These are phyloP conservation scores for Ctenicera cuprea DNA, from an alignment of 2,888 invertebrate species.

Conservation along the genomic window DNA sequence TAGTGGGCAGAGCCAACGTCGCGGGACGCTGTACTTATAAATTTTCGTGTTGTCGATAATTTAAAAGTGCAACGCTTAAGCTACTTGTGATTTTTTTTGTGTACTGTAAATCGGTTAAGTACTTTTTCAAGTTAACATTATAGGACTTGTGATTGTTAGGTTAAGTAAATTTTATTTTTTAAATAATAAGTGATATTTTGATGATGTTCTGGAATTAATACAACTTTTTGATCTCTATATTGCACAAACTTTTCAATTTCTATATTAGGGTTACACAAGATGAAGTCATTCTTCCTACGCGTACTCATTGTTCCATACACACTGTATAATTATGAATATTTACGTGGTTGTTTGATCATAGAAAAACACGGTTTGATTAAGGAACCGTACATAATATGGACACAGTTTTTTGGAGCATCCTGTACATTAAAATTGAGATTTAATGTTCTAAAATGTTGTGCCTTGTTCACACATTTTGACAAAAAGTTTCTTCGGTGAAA, in stretches of 20 bases:
- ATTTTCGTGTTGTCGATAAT: conserved; percentile 42
- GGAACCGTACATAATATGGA: neutral
- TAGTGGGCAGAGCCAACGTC: conserved; percentile 57
- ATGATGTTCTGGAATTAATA: conserved; percentile 44
- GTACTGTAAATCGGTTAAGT: conserved; percentile 44
- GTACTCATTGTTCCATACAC: neutral
- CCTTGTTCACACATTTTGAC: no score
- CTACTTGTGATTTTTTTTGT: conserved; percentile 57
- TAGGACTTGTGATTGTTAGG: conserved; percentile 53
- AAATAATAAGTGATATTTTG: conserved; percentile 50
- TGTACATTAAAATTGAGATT: no score
- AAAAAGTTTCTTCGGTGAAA: no score
- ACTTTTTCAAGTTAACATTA: conserved; percentile 28
- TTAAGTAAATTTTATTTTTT: conserved; percentile 50
- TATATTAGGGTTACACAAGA: neutral
- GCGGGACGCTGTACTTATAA: conserved; percentile 61
- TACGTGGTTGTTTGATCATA: neutral
- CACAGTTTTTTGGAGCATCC: no score
- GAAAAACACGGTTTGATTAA: neutral
- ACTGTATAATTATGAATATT: conserved; percentile 1
- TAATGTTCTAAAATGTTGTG: no score
- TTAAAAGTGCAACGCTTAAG: conserved; percentile 53
- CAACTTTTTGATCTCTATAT: conserved; percentile 46
- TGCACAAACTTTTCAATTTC: conserved; percentile 29
- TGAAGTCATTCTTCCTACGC: neutral